phyloP scores from a whole-genome alignment of 2,113 vertebrate genomes.

The Thunnus thynnus region DNA sequence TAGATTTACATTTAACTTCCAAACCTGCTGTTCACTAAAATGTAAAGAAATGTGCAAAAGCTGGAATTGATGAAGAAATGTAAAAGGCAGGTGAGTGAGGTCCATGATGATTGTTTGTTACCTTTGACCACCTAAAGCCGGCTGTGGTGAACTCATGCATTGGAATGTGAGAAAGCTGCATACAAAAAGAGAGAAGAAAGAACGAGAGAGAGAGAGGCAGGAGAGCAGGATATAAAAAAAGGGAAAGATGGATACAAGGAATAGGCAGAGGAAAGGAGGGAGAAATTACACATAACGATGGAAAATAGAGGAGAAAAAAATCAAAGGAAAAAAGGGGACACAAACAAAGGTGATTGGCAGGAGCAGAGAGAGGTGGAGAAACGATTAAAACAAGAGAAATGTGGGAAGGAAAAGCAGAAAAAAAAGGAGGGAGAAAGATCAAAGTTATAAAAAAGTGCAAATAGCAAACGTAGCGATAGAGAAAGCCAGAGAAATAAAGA shows the following conservation, averaged over 20 bases:
- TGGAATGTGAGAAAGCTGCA: constrained; percentile 77
- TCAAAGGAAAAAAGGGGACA: neutral
- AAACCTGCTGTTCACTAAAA: neutral
- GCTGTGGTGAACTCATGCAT: constrained; percentile 76
- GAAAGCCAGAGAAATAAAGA: constrained; percentile 8
- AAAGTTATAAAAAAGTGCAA: constrained; percentile 36
- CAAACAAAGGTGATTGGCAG: neutral
- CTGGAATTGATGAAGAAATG: constrained; percentile 21
- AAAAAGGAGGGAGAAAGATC: constrained; percentile 16
- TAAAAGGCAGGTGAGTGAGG: constrained; percentile 6
- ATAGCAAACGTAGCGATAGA: constrained; percentile 4
- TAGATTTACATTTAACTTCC: neutral
- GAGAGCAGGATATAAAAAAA: neutral
- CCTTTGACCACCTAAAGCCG: constrained; percentile 83
- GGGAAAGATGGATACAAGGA: neutral
- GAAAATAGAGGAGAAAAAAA: neutral
- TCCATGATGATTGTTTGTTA: constrained; percentile 65
- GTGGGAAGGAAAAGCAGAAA: constrained; percentile 23
- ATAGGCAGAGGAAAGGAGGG: neutral
- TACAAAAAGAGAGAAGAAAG: constrained; percentile 59
- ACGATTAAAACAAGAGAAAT: neutral
- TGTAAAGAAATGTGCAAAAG: neutral
- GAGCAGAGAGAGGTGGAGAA: constrained; percentile 1
- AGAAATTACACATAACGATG: neutral
- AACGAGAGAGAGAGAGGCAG: constrained; percentile 13